phyloP scores from a whole-genome alignment of 2,888 invertebrate species.

The Leptinotarsa tumamoca region DNA sequence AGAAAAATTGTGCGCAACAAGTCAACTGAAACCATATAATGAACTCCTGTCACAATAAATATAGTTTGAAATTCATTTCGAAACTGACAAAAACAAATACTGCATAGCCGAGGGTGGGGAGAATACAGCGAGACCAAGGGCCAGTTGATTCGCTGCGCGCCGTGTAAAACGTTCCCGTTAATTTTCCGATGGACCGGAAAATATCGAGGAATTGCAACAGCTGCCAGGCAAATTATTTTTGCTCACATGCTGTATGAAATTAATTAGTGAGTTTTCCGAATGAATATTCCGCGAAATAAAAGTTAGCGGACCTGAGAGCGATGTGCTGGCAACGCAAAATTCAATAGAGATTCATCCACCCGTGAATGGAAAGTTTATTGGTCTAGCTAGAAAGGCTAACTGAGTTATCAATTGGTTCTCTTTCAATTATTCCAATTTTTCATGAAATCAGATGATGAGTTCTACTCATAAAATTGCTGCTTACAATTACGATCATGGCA shows the following conservation, averaged over 20 bases:
- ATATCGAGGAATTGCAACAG: conserved; percentile 14
- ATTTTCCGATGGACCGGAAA: conserved; percentile 3
- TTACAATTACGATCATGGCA: too few species aligned
- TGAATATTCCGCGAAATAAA: not conserved
- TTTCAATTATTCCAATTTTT: too few species aligned
- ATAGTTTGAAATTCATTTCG: not conserved
- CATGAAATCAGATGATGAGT: too few species aligned
- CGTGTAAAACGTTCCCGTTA: not conserved
- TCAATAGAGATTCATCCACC: too few species aligned
- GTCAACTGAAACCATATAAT: not conserved
- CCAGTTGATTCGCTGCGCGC: not conserved
- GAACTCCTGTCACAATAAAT: too few species aligned
- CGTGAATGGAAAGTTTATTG: too few species aligned
- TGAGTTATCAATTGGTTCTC: too few species aligned
- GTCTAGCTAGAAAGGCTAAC: too few species aligned
- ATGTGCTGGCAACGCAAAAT: not conserved
- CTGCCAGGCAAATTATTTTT: conserved; percentile 11
- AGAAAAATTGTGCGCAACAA: too few species aligned
- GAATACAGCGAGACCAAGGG: not conserved
- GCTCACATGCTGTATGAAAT: conserved; percentile 16
- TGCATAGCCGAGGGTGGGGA: not conserved
- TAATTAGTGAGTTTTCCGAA: conserved; percentile 6
- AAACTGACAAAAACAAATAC: not conserved
- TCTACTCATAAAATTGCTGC: too few species aligned
- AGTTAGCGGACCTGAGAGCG: not conserved